Evolutionary conservation across 2,888 invertebrate species (phyloP), one percentile per base, ranked within the genome.

Genomic region (Epistrophe grossulariae): DNA sequence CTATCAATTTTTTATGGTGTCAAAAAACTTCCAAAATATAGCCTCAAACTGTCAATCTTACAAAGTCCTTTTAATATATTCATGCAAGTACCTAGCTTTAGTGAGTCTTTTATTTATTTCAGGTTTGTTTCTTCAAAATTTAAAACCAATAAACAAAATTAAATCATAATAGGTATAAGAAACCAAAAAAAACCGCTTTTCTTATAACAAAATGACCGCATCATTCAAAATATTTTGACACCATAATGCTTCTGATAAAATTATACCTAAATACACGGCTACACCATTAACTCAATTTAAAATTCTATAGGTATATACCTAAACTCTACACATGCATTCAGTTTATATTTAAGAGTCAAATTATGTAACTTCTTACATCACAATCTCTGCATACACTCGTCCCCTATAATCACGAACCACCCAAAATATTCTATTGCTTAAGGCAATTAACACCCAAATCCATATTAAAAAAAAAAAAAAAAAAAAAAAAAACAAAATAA

Each of bases 201-300:
- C 15, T 55, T 0, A 4, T 28, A 55, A 19, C 1, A 48, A 31
- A 31, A 55, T 55, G 9, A 28, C 55, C 55, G 31, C 55, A 55
- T 55, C 55, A 31, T 38, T 62, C 62, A 62, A 24, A 62, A 62
- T 66, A 48, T 66, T 66, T 66, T 66, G 66, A 66, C 64, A 66
- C 31, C 45, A 10, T 48, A 48, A 28, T 17, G 8, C 31, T 48
- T 66, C 31, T 48, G 31, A 45, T 45, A 31, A 45, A 66, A 28
- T 66, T 48, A 10, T 66, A 66, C 31, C 31, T 40, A 24, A 2
- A 24, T 24, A 24, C 24, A 24, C 24, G 24, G 24, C 24, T 24
- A 40, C 62, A 24, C 43, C 24, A 45, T 62, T 24, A n/a, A 28
- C n/a, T 64, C 10, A 43, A 64, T 64, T 28, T 24, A 31, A 64